Conservation (phyloP, 2,888 invertebrate species). For the Shargacucullia verbasci region DNA sequence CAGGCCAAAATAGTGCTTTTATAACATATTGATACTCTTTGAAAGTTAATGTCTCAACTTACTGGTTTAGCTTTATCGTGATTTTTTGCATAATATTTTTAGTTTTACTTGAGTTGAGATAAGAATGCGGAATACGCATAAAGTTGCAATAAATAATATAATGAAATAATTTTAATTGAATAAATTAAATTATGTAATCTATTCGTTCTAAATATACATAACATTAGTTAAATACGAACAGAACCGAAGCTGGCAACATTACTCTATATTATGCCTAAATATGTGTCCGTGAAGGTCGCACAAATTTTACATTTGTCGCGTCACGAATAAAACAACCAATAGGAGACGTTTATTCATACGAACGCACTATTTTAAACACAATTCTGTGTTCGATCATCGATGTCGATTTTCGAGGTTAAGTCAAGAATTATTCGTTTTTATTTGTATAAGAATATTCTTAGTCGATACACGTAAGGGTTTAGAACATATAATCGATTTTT, state of each 20-base stretch:
- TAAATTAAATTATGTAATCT: slow-evolving; percentile 4
- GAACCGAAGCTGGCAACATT: slow-evolving; percentile 51
- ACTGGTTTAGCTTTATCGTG: slow-evolving; percentile 4
- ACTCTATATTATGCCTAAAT: slow-evolving; percentile 47
- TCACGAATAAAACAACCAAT: slow-evolving; percentile 54
- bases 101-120: slow-evolving; percentile 8
- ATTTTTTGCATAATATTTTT: slow-evolving; percentile 15
- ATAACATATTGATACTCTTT: slow-evolving; percentile 20
- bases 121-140: not conserved
- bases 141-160: slow-evolving; percentile 16
- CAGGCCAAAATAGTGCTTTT: slow-evolving; percentile 5
- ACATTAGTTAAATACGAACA: slow-evolving; percentile 13
- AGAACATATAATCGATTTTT: not conserved
- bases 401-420: slow-evolving; percentile 7
- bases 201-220: slow-evolving; percentile 11
- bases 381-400: slow-evolving; percentile 47
- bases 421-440: slow-evolving; percentile 4
- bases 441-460: slow-evolving; percentile 1
- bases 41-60: slow-evolving; percentile 11
- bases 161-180: no score
- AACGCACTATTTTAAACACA: slow-evolving; percentile 59
- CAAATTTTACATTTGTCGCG: slow-evolving; percentile 60
- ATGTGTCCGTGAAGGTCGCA: slow-evolving; percentile 63
- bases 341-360: slow-evolving; percentile 45
- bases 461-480: not conserved